phyloP scores from a whole-genome alignment of 2,797 vertebrate species.

The Mallotus villosus region DNA sequence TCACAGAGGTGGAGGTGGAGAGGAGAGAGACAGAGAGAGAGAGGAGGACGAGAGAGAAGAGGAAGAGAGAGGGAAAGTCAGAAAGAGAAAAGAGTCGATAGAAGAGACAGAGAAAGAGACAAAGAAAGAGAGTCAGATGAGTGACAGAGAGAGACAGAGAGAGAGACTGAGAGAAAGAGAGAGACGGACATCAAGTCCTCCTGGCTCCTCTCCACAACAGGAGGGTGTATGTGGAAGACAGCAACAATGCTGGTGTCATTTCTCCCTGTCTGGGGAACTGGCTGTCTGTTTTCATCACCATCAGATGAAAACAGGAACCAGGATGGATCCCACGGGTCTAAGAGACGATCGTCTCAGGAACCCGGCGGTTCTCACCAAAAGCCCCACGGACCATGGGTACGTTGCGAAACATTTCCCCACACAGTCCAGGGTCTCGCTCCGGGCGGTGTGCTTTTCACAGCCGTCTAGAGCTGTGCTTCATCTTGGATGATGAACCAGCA shows the following conservation, averaged over 20 bases:
- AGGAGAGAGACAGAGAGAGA: too few species aligned
- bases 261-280: not conserved
- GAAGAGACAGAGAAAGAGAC: too few species aligned
- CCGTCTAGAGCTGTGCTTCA: constrained; percentile 54
- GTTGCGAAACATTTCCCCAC: constrained; percentile 48
- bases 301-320: constrained; percentile 27
- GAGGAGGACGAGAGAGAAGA: too few species aligned
- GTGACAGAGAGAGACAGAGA: too few species aligned
- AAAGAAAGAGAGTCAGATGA: too few species aligned
- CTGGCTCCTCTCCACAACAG: constrained; percentile 21
- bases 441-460: constrained; percentile 47
- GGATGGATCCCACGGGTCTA: constrained; percentile 32
- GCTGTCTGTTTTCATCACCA: constrained; percentile 31
- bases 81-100: too few species aligned
- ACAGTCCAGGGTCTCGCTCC: constrained; percentile 35
- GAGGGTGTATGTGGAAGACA: constrained; percentile 46
- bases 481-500: constrained; percentile 38
- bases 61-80: too few species aligned
- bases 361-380: constrained; percentile 37
- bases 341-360: constrained; percentile 41
- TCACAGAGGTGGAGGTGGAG: not conserved
- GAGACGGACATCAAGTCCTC: constrained; percentile 44
- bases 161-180: too few species aligned
- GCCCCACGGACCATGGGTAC: constrained; percentile 38
- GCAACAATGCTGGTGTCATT: constrained; percentile 20